phyloP scores from a whole-genome alignment of 2,888 invertebrate species.

The Polyommatus iphigenia region DNA sequence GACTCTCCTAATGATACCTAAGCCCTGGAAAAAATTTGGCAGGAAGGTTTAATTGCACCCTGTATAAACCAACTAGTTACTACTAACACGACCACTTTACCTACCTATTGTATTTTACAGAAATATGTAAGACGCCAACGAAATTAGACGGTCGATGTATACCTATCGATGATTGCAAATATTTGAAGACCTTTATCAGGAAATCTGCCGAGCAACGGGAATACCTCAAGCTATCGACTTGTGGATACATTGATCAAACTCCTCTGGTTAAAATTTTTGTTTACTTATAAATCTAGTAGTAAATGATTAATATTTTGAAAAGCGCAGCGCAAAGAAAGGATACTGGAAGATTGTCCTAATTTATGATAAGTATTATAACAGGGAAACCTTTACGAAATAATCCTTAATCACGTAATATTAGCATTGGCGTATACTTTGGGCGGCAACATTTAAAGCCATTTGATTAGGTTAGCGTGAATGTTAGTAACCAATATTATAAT shows the following conservation, averaged over 20 bases:
- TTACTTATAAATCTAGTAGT: not conserved
- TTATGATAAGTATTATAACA: too few species aligned
- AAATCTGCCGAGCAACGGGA: conserved; percentile 56
- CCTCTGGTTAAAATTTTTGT: conserved; percentile 51
- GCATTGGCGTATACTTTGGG: too few species aligned
- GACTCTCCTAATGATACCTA: too few species aligned
- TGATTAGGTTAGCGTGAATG: too few species aligned
- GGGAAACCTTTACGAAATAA: too few species aligned
- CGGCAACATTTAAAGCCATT: too few species aligned
- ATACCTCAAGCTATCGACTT: conserved; percentile 56
- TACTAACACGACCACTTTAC: too few species aligned
- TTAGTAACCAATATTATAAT: not conserved
- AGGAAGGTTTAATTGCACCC: too few species aligned
- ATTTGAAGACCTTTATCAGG: conserved; percentile 55
- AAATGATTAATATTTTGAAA: not conserved
- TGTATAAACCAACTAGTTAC: too few species aligned
- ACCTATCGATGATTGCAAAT: conserved; percentile 57
- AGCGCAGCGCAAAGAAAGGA: not conserved
- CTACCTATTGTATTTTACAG: not conserved
- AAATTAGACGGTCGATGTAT: conserved; percentile 61
- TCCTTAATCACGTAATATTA: too few species aligned
- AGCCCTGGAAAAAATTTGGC: too few species aligned
- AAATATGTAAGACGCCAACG: conserved; percentile 62
- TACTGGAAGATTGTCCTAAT: too few species aligned
- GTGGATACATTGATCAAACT: conserved; percentile 51